Conservation (phyloP, 2,113 vertebrate species). For the Chloebia gouldiae region DNA sequence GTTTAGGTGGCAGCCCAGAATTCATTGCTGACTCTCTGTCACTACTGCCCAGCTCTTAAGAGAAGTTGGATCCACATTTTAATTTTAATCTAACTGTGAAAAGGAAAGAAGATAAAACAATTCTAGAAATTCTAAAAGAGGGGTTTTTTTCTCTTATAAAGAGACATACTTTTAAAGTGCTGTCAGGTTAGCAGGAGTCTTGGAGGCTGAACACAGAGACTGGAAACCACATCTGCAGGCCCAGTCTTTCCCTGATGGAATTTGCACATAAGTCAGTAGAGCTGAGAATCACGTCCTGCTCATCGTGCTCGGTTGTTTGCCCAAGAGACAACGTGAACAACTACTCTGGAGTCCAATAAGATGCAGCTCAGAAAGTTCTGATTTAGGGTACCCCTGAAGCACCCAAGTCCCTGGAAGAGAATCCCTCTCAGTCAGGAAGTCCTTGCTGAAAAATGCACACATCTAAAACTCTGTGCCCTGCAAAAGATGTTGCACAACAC, state of each 20-base stretch:
- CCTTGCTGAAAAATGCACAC: not conserved
- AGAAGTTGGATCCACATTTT: not conserved
- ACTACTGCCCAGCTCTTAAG: not conserved
- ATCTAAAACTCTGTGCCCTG: not conserved
- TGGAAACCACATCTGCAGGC: not conserved
- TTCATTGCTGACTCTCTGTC: not conserved
- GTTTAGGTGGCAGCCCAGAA: not conserved
- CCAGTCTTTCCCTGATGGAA: not conserved
- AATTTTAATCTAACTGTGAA: not conserved
- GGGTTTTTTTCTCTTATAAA: not conserved
- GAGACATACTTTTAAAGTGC: not conserved
- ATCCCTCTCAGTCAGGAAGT: not conserved
- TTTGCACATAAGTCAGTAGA: not conserved
- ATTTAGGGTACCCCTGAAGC: not conserved
- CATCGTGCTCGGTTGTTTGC: fast-evolving
- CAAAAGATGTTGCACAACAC: not conserved
- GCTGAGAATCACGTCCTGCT: not conserved
- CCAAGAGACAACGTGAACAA: not conserved
- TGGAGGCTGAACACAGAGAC: not conserved
- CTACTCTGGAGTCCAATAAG: not conserved
- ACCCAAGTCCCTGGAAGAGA: not conserved
- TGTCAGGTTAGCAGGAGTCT: not conserved
- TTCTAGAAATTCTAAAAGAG: not conserved
- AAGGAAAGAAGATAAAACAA: not conserved
- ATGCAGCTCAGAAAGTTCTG: not conserved